Evolutionary conservation across 2,888 invertebrate genomes (phyloP).

Genomic region (Trissonchulus latispiculum): DNA sequence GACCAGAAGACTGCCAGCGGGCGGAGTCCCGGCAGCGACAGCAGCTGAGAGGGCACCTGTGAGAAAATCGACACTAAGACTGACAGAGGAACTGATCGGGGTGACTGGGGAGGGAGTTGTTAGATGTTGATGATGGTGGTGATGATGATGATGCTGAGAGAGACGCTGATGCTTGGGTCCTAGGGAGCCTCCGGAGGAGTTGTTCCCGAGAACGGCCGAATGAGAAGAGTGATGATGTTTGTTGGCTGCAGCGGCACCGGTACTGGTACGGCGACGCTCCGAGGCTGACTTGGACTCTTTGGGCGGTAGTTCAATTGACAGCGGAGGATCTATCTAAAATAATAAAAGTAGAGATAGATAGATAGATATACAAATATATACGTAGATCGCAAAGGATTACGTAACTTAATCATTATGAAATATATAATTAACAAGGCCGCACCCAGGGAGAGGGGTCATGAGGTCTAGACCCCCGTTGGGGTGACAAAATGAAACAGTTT

Average conservation of each 20-base stretch:
- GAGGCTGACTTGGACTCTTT: slow-evolving; percentile 36
- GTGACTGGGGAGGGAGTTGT: background rate
- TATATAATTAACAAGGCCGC: no score
- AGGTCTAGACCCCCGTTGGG: no score
- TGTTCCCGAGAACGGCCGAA: no score
- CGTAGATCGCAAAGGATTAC: no score
- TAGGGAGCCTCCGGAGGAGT: no score
- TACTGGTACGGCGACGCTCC: background rate
- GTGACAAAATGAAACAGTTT: no score
- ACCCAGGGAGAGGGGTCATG: no score
- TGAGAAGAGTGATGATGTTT: background rate
- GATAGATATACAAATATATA: no score
- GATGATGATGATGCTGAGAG: background rate
- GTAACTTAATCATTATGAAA: no score
- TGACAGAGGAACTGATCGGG: background rate
- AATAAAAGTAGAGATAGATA: no score
- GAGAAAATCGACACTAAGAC: slow-evolving; percentile 3
- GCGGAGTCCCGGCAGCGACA: background rate
- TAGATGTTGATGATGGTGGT: background rate
- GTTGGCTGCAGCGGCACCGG: slow-evolving; percentile 1
- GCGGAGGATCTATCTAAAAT: slow-evolving; percentile 42
- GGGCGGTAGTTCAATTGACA: slow-evolving; percentile 44
- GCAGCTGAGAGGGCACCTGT: background rate
- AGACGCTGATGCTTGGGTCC: background rate
- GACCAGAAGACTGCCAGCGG: background rate